phyloP scores from a whole-genome alignment of 2,113 vertebrate genomes.

The Silurus meridionalis region DNA sequence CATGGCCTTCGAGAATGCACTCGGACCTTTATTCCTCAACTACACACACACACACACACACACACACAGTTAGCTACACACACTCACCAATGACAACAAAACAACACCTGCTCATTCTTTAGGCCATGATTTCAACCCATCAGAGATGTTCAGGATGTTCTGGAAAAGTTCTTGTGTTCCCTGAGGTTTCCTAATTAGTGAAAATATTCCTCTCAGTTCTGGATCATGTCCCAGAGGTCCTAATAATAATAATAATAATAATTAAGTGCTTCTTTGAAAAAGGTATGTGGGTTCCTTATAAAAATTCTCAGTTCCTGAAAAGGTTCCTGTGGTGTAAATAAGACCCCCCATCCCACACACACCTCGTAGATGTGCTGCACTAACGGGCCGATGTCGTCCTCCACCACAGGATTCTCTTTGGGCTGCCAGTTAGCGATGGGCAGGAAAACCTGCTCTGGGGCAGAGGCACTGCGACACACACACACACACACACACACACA shows the following conservation, averaged over 20 bases:
- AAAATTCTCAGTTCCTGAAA: not conserved
- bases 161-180: not conserved
- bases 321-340: not conserved
- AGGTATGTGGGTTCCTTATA: not conserved
- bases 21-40: conserved; percentile 92
- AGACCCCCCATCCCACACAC: not conserved
- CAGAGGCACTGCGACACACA: conserved; percentile 79
- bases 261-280: not conserved
- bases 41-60: conserved; percentile 55
- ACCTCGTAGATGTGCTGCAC: conserved; percentile 95
- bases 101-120: not conserved
- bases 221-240: not conserved
- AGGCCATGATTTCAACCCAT: not conserved
- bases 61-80: conserved; percentile 22
- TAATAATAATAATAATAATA: too few species aligned
- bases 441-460: conserved; percentile 88
- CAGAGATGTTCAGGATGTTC: not conserved
- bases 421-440: conserved; percentile 92
- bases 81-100: not conserved
- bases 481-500: not conserved
- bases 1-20: conserved; percentile 91
- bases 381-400: conserved; percentile 91
- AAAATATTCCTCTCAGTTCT: not conserved
- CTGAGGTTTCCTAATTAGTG: not conserved
- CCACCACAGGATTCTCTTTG: conserved; percentile 77